These are phyloP conservation scores for Diplodus puntazzo DNA, from an alignment of 2,797 vertebrate genomes.

Conservation along the genomic window DNA sequence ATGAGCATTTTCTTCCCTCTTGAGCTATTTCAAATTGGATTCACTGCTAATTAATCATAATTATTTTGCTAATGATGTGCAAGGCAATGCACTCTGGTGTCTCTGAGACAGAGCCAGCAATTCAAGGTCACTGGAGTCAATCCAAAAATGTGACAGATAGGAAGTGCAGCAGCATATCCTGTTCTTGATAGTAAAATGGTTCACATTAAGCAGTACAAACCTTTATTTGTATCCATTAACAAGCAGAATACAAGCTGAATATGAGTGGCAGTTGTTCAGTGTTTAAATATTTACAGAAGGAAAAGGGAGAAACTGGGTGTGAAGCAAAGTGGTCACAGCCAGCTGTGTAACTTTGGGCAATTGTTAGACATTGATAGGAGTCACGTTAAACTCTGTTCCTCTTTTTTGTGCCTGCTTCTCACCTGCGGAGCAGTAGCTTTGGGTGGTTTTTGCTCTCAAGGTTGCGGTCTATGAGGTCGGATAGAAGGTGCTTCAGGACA, in stretches of 20 bases:
- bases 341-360: neutral
- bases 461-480: conserved; percentile 98
- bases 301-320: neutral
- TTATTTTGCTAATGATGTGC: conserved; percentile 83
- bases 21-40: conserved; percentile 80
- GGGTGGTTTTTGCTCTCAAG: conserved; percentile 99
- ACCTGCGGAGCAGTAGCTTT: conserved; percentile 96
- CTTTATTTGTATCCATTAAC: neutral
- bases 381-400: conserved; percentile 8
- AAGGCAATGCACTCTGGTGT: conserved; percentile 64
- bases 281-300: neutral
- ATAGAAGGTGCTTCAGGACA: conserved; percentile 96
- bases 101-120: conserved; percentile 69
- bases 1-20: conserved; percentile 55
- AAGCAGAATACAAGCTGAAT: conserved; percentile 3
- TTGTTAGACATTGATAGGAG: neutral
- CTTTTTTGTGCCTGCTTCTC: conserved; percentile 41
- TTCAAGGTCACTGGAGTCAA: conserved; percentile 79
- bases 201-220: conserved; percentile 5
- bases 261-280: neutral
- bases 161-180: conserved; percentile 36
- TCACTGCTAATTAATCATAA: conserved; percentile 84
- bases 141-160: conserved; percentile 69
- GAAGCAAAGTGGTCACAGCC: neutral
- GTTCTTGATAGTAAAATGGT: conserved; percentile 27